phyloP scores from a whole-genome alignment of 2,797 vertebrate species.

The Adrianichthys oophorus region DNA sequence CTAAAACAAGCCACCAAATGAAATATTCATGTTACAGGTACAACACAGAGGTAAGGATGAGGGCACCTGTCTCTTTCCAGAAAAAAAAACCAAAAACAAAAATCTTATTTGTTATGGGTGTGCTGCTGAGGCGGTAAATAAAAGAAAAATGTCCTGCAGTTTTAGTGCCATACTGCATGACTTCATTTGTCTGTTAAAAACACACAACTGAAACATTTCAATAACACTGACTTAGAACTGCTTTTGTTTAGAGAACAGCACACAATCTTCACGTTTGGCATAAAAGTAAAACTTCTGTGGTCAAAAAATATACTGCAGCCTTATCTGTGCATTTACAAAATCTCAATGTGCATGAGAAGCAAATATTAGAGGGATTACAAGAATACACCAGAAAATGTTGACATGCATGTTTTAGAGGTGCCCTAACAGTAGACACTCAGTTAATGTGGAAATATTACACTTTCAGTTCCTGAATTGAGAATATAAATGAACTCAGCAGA shows the following conservation, averaged over 20 bases:
- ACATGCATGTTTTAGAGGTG: slow-evolving; percentile 75
- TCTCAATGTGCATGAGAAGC: slow-evolving; percentile 65
- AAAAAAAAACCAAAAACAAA: background rate
- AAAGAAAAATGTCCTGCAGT: background rate
- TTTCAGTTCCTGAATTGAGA: slow-evolving; percentile 54
- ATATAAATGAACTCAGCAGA: slow-evolving; percentile 63
- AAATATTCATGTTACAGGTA: slow-evolving; percentile 32
- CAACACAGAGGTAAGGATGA: slow-evolving; percentile 44
- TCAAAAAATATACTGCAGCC: slow-evolving; percentile 55
- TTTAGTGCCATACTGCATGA: slow-evolving; percentile 67
- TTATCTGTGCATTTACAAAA: slow-evolving; percentile 66
- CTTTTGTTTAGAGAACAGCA: slow-evolving; percentile 26
- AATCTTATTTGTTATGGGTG: slow-evolving; percentile 6
- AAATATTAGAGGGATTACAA: slow-evolving; percentile 52
- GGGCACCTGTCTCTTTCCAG: slow-evolving; percentile 28
- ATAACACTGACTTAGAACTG: background rate
- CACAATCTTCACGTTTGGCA: slow-evolving; percentile 18
- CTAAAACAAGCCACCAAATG: slow-evolving; percentile 38
- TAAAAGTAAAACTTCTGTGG: slow-evolving; percentile 24
- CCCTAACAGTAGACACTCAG: slow-evolving; percentile 65
- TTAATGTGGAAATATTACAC: slow-evolving; percentile 70
- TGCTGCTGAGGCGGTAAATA: slow-evolving; percentile 4
- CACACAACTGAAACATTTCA: slow-evolving; percentile 25
- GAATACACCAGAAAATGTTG: slow-evolving; percentile 67
- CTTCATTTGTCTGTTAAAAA: slow-evolving; percentile 71